Percentiles rank a stretch among this genome's conserved stretches.
phyloP scores from a whole-genome alignment of 2,797 vertebrate genomes.

The Antrozous pallidus region DNA sequence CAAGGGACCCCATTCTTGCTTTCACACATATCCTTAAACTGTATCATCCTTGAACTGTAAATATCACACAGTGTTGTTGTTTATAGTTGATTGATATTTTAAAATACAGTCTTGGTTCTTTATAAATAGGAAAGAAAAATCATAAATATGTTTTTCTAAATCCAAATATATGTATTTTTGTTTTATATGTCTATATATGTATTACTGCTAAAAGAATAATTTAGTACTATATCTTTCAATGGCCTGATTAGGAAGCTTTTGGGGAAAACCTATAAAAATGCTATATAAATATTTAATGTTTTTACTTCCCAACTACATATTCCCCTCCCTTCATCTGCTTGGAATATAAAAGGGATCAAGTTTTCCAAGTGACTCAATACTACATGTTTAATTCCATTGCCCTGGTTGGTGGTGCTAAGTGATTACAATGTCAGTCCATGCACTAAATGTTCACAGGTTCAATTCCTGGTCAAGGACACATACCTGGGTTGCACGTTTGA shows the following conservation, averaged over 20 bases:
- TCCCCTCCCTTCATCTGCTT: not conserved
- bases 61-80: not conserved
- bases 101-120: not conserved
- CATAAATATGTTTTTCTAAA: not conserved
- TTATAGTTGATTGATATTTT: not conserved
- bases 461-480: too few species aligned
- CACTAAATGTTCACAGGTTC: too few species aligned
- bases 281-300: not conserved
- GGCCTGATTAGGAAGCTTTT: not conserved
- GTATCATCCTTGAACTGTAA: not conserved
- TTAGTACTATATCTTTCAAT: not conserved
- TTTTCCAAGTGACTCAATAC: constrained; percentile 2
- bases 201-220: not conserved
- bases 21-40: not conserved
- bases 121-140: not conserved
- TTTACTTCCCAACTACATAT: not conserved
- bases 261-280: not conserved
- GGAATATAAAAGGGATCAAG: not conserved
- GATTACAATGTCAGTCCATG: too few species aligned
- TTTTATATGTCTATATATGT: not conserved
- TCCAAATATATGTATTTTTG: not conserved
- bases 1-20: not conserved
- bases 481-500: too few species aligned
- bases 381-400: not conserved
- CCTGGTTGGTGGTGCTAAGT: too few species aligned